A percentile compares a stretch with the other conserved stretches of the same genome.
These are phyloP conservation scores for Mirza zaza DNA, from an alignment of 2,113 vertebrate genomes.

Conservation along the genomic window DNA sequence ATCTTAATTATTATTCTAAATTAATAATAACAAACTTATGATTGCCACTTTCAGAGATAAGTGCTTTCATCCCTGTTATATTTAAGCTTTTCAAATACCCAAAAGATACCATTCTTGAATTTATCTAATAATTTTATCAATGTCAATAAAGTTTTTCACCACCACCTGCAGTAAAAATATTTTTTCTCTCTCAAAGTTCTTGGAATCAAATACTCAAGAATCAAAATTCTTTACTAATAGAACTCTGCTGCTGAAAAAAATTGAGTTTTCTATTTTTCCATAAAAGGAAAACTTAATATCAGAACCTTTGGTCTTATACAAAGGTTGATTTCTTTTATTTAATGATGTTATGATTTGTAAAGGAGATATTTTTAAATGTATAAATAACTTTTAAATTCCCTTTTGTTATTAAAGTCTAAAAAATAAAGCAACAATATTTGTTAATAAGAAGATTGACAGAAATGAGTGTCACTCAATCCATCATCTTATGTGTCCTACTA, in stretches of 20 bases:
- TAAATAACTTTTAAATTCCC: background rate
- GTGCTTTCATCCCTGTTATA: background rate
- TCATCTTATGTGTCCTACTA: background rate
- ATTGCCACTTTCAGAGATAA: background rate
- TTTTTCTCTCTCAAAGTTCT: background rate
- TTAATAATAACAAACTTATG: background rate
- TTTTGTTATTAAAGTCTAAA: background rate
- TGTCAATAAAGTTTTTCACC: background rate
- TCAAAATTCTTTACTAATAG: conserved; percentile 5
- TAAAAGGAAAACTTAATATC: background rate
- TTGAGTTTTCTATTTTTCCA: background rate
- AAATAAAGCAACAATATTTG: background rate
- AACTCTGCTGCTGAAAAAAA: background rate
- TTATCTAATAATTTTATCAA: conserved; percentile 24
- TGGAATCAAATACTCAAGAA: background rate
- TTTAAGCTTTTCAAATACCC: background rate
- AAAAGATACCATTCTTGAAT: background rate
- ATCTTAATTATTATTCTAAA: conserved; percentile 9
- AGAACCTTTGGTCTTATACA: background rate
- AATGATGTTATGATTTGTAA: background rate
- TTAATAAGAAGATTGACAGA: background rate
- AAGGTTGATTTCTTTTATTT: background rate
- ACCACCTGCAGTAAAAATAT: background rate
- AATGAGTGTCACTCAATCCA: background rate
- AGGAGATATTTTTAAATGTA: background rate